A percentile compares a stretch with the other conserved stretches of the same genome.
Evolutionary conservation across 2,888 invertebrate species (phyloP).

Genomic region (Dastarcus helophoroides): DNA sequence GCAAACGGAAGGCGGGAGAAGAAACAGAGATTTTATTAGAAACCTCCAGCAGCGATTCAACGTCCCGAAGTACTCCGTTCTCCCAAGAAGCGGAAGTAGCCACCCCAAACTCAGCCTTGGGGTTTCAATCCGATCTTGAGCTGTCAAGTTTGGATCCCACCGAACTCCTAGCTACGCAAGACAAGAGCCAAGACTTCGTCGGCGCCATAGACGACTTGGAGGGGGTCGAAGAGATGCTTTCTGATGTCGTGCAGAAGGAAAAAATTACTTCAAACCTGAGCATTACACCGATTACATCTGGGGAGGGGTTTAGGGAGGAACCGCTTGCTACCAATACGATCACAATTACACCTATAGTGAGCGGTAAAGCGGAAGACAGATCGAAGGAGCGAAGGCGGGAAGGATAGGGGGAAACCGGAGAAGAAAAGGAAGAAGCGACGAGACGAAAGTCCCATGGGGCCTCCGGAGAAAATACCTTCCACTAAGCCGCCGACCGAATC

Average conservation of each 20-base stretch:
- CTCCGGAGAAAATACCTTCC: slow-evolving; percentile 67
- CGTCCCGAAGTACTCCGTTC: slow-evolving; percentile 45
- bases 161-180: slow-evolving; percentile 41
- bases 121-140: slow-evolving; percentile 51
- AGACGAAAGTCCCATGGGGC: slow-evolving; percentile 70
- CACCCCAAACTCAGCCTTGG: slow-evolving; percentile 40
- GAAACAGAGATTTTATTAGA: slow-evolving; percentile 49
- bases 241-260: slow-evolving; percentile 37
- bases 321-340: slow-evolving; percentile 65
- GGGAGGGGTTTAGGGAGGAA: slow-evolving; percentile 24
- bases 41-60: slow-evolving; percentile 53
- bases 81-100: slow-evolving; percentile 38
- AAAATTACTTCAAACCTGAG: slow-evolving; percentile 49
- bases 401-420: slow-evolving; percentile 44
- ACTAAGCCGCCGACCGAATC: slow-evolving; percentile 33
- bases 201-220: slow-evolving; percentile 47
- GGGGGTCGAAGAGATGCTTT: slow-evolving; percentile 44
- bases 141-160: slow-evolving; percentile 50
- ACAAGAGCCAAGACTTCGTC: slow-evolving; percentile 42
- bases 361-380: slow-evolving; percentile 27
- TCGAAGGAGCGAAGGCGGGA: slow-evolving; percentile 38
- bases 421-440: slow-evolving; percentile 66
- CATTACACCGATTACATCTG: slow-evolving; percentile 47
- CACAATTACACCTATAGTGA: slow-evolving; percentile 54
- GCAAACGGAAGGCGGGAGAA: slow-evolving; percentile 46